phyloP scores from a whole-genome alignment of 2,888 invertebrate genomes.

The Protophormia terraenovae region DNA sequence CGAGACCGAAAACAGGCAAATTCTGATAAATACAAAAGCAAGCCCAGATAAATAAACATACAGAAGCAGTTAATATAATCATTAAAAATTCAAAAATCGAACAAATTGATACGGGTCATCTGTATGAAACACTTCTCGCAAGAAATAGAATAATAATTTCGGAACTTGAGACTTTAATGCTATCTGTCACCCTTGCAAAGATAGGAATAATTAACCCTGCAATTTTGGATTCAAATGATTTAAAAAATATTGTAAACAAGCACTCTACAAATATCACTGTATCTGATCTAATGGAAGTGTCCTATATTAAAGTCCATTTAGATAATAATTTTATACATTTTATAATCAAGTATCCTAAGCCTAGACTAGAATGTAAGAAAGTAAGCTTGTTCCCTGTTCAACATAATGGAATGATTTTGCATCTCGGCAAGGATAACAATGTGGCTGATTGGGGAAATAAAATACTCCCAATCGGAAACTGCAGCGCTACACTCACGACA shows the following conservation, averaged over 20 bases:
- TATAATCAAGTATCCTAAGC: constrained; percentile 38
- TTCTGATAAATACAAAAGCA: too few relatives aligned
- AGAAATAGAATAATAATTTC: neutral
- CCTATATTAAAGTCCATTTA: constrained; percentile 49
- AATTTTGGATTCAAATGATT: too few relatives aligned
- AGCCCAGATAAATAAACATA: constrained; percentile 44
- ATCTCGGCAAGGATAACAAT: neutral
- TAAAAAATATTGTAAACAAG: neutral
- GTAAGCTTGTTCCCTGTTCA: constrained; percentile 10
- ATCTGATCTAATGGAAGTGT: too few relatives aligned
- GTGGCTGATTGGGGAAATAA: neutral
- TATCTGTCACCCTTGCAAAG: constrained; percentile 59
- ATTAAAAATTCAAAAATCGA: neutral
- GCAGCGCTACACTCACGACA: constrained; percentile 27
- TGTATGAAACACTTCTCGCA: neutral
- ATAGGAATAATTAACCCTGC: constrained; percentile 46
- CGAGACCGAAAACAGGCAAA: too few relatives aligned
- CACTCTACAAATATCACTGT: constrained; percentile 44
- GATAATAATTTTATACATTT: constrained; percentile 22
- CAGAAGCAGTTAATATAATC: constrained; percentile 52
- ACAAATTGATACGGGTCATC: constrained; percentile 23
- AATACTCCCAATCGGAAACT: neutral
- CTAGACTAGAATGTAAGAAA: constrained; percentile 20
- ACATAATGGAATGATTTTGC: constrained; percentile 1
- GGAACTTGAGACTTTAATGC: constrained; percentile 37